phyloP scores from a whole-genome alignment of 64 coral and sea anemone species.

The Catalaphyllia jardinei region DNA sequence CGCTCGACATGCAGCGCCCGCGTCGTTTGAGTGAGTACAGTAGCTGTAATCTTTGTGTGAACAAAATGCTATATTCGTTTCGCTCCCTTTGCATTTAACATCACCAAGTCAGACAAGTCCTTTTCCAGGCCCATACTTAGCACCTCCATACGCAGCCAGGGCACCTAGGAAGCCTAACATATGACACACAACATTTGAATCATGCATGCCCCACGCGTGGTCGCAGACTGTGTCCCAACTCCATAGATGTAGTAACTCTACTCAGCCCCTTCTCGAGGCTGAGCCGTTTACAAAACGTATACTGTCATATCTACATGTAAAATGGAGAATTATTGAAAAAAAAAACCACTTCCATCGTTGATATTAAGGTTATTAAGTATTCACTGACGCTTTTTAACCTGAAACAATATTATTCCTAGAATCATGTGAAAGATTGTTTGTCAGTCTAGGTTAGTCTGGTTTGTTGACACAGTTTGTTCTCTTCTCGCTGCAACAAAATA shows the following conservation, averaged over 20 bases:
- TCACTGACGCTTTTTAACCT: too few species aligned
- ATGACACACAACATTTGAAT: slow-evolving; percentile 4
- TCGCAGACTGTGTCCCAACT: neutral
- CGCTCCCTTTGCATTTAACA: neutral
- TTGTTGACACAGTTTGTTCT: too few species aligned
- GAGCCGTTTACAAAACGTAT: neutral
- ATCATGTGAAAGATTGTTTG: too few species aligned
- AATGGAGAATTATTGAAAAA: too few species aligned
- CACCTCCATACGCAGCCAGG: neutral
- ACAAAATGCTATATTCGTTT: neutral
- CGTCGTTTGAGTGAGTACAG: neutral
- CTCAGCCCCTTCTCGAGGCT: neutral
- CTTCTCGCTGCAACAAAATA: too few species aligned
- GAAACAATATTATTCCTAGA: too few species aligned
- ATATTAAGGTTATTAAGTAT: too few species aligned
- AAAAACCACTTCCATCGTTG: too few species aligned
- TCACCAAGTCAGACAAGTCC: neutral
- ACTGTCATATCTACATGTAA: neutral
- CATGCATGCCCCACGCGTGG: neutral
- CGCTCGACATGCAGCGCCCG: neutral
- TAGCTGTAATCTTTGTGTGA: neutral
- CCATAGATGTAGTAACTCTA: neutral
- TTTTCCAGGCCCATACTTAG: neutral
- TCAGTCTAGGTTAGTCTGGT: too few species aligned
- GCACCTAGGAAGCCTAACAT: slow-evolving; percentile 4